phyloP scores from a whole-genome alignment of 2,888 invertebrate species.

The Pomacea canaliculata region DNA sequence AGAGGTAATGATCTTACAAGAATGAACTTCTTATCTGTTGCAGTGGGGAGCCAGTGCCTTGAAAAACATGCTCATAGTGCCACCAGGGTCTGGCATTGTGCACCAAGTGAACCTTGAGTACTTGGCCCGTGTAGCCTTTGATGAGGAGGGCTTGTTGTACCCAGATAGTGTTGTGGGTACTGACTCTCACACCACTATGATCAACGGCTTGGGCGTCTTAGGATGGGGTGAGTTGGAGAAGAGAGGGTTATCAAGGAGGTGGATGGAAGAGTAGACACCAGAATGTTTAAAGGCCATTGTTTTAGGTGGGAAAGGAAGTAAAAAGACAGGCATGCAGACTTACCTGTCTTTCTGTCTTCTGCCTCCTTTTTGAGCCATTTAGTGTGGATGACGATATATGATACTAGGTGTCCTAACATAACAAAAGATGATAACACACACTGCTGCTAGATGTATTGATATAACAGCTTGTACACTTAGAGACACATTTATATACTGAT shows the following conservation, averaged over 20 bases:
- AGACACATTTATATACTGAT: too few species aligned
- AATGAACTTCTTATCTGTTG: too few species aligned
- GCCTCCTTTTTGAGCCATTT: not conserved
- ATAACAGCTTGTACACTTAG: too few species aligned
- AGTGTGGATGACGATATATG: too few species aligned
- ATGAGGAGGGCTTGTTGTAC: conserved; percentile 76
- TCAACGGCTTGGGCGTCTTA: conserved; percentile 94
- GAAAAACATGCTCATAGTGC: conserved; percentile 95
- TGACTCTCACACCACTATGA: conserved; percentile 99
- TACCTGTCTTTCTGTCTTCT: not conserved
- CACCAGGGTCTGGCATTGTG: conserved; percentile 97
- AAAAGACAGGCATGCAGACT: not conserved
- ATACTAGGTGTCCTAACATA: too few species aligned
- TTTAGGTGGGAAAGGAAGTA: not conserved
- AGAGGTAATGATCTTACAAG: too few species aligned
- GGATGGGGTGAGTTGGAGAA: conserved; percentile 87
- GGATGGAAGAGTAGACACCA: not conserved
- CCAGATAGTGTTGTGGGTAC: conserved; percentile 97
- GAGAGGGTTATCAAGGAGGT: not conserved
- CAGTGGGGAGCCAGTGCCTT: conserved; percentile 98
- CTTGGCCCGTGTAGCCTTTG: conserved; percentile 89
- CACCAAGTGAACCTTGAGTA: conserved; percentile 99
- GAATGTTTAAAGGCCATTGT: not conserved
- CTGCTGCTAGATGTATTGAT: too few species aligned
- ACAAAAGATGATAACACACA: too few species aligned